These are phyloP conservation scores for Brachionus asplanchnoidis DNA, from an alignment of 1,140 invertebrate genomes.

Conservation along the genomic window DNA sequence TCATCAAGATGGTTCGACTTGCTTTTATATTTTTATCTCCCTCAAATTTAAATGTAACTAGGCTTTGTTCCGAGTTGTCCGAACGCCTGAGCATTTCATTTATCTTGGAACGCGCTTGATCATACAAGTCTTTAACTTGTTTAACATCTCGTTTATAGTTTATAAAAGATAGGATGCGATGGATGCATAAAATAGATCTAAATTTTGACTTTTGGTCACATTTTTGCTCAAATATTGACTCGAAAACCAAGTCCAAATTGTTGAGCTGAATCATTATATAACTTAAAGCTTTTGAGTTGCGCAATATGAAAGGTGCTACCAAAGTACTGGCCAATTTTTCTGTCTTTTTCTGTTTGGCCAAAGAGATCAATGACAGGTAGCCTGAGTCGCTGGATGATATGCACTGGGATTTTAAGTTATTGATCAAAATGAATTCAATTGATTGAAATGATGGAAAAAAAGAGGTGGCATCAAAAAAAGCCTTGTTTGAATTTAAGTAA, in stretches of 20 bases:
- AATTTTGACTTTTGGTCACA: neutral
- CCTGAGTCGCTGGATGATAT: slow-evolving; percentile 23
- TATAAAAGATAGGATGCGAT: neutral
- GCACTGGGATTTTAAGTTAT: slow-evolving; percentile 33
- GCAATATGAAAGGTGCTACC: slow-evolving; percentile 20
- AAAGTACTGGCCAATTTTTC: slow-evolving; percentile 19
- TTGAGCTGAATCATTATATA: slow-evolving; percentile 22
- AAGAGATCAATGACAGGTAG: neutral
- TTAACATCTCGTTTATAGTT: neutral
- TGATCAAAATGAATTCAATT: slow-evolving; percentile 26
- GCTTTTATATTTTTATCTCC: neutral
- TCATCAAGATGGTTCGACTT: neutral
- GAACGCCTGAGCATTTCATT: neutral
- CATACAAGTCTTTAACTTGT: neutral
- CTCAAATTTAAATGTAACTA: neutral
- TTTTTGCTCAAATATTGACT: neutral
- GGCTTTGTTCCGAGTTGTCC: neutral
- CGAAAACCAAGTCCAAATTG: slow-evolving; percentile 5
- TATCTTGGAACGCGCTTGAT: neutral
- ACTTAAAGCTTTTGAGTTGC: slow-evolving; percentile 33
- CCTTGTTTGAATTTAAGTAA: slow-evolving; percentile 40
- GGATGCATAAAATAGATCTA: neutral
- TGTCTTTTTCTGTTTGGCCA: slow-evolving; percentile 1
- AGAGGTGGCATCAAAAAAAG: slow-evolving; percentile 35
- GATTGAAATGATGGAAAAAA: slow-evolving; percentile 40